Percentiles rank a stretch among this genome's conserved stretches.
phyloP scores from a whole-genome alignment of 2,113 vertebrate genomes.

The Bambusicola thoracicus region DNA sequence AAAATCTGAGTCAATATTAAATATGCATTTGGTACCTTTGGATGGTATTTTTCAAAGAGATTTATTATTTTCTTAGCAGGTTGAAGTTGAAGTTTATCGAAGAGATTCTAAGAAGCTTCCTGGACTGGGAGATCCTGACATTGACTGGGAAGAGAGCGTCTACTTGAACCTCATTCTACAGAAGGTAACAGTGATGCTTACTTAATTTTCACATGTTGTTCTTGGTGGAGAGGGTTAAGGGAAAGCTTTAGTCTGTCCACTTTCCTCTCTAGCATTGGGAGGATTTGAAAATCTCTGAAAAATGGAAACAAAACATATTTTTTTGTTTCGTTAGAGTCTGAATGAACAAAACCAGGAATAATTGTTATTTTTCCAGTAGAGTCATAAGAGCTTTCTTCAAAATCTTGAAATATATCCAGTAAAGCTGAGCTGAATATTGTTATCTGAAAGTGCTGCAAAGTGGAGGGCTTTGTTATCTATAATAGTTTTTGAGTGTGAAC shows the following conservation, averaged over 20 bases:
- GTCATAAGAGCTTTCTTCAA: background rate
- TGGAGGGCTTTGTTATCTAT: background rate
- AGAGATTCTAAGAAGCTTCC: constrained; percentile 98
- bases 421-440: background rate
- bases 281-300: background rate
- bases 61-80: constrained; percentile 75
- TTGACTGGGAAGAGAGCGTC: constrained; percentile 99
- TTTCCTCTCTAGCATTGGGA: background rate
- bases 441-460: background rate
- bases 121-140: constrained; percentile 94
- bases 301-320: background rate
- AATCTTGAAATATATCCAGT: background rate
- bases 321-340: background rate
- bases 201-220: background rate
- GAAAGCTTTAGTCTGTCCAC: background rate
- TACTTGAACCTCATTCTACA: constrained; percentile 97
- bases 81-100: constrained; percentile 96
- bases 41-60: background rate
- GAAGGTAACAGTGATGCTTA: constrained; percentile 80
- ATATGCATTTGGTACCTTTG: background rate
- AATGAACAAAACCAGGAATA: background rate
- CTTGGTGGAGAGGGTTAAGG: background rate
- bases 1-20: background rate
- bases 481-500: background rate
- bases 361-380: background rate